Evolutionary conservation across 2,113 vertebrate genomes (phyloP).

Genomic region (Gymnocephalus cernua): DNA sequence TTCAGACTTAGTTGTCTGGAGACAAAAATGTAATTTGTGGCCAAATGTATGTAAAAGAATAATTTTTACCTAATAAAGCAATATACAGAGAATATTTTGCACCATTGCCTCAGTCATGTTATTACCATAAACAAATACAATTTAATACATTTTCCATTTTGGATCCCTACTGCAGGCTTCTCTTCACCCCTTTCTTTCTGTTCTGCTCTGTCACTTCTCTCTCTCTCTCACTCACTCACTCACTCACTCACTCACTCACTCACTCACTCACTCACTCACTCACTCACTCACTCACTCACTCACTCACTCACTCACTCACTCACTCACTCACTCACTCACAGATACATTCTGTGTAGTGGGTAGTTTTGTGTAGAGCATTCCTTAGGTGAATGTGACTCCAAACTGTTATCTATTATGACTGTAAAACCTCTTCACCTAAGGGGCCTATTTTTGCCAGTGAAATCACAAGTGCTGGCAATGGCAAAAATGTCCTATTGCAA

Average conservation of each 20-base stretch:
- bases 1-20: constrained; percentile 24
- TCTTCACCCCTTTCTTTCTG: constrained; percentile 33
- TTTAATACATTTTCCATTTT: constrained; percentile 65
- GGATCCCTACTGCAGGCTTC: constrained; percentile 40
- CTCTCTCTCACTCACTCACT: neutral
- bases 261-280: neutral
- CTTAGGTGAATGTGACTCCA: neutral
- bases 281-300: neutral
- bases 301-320: neutral
- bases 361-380: constrained; percentile 7
- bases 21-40: constrained; percentile 31
- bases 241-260: neutral
- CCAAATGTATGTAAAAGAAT: no score
- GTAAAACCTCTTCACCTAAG: neutral
- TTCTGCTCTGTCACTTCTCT: constrained; percentile 34
- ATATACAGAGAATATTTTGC: constrained; percentile 20
- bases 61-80: neutral
- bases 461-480: neutral
- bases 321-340: neutral
- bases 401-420: neutral
- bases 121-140: constrained; percentile 57
- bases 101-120: constrained; percentile 35
- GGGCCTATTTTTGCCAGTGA: neutral
- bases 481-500: neutral
- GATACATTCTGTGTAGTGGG: no score